Percentiles rank a stretch among this genome's conserved stretches.
phyloP scores from a whole-genome alignment of 2,888 invertebrate genomes.

The Vandiemenella viatica region DNA sequence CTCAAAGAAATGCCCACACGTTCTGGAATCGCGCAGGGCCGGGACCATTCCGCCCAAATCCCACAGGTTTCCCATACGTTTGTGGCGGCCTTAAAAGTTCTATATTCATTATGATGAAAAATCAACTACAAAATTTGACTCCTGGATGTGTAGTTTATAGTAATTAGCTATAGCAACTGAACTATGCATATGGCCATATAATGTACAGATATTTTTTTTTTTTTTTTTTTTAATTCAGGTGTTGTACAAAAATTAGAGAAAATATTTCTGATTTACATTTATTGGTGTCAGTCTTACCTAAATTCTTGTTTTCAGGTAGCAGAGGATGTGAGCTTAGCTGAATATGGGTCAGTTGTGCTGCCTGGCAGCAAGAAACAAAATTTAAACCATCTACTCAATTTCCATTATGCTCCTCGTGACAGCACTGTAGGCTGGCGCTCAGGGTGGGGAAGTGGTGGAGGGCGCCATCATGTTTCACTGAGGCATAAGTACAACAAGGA shows the following conservation, averaged over 20 bases:
- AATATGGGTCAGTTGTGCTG: conserved; percentile 68
- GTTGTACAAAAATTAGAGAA: not conserved
- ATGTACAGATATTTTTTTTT: no score
- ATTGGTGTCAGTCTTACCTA: no score
- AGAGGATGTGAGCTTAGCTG: conserved; percentile 44
- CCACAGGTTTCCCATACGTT: no score
- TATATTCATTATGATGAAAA: no score
- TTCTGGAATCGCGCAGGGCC: no score
- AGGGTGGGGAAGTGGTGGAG: conserved; percentile 18
- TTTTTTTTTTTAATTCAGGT: no score
- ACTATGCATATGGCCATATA: not conserved
- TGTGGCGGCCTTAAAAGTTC: no score
- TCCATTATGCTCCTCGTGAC: conserved; percentile 59
- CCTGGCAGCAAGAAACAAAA: conserved; percentile 83
- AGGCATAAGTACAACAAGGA: conserved; percentile 79
- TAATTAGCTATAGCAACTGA: not conserved
- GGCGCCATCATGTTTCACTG: conserved; percentile 28
- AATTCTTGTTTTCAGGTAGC: conserved; percentile 26
- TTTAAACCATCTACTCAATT: conserved; percentile 86
- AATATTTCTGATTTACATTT: not conserved
- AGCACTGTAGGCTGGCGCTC: conserved; percentile 21
- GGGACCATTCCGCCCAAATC: no score
- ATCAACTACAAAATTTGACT: no score
- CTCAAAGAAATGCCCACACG: no score
- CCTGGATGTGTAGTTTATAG: conserved; percentile 1